Evolutionary conservation across 2,888 invertebrate species (phyloP).

Genomic region (Brachynemurus nebulosus): DNA sequence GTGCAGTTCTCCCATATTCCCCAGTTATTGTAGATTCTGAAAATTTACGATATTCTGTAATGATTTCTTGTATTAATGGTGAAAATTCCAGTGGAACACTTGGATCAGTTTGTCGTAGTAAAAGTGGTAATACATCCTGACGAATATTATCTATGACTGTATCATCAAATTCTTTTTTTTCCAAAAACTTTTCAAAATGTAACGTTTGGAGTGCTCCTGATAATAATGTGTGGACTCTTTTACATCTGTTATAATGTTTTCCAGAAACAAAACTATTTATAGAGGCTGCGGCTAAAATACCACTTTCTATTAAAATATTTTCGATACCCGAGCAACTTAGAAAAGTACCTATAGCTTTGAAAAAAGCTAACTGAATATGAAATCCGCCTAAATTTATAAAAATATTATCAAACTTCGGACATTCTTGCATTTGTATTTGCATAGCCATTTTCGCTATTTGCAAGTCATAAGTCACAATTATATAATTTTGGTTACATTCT

Average conservation of each 20-base stretch:
- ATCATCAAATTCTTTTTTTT: background rate
- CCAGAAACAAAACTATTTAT: background rate
- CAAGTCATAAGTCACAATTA: background rate
- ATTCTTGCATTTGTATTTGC: background rate
- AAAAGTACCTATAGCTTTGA: background rate
- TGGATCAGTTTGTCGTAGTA: too few species aligned
- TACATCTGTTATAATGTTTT: background rate
- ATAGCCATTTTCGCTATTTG: background rate
- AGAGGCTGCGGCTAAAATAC: background rate
- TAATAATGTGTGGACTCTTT: background rate
- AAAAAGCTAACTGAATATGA: background rate
- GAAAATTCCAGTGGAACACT: background rate
- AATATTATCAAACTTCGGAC: background rate
- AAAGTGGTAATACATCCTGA: background rate
- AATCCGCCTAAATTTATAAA: background rate
- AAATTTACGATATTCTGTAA: background rate
- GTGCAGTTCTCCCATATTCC: background rate
- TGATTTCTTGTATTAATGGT: background rate
- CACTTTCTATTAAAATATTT: background rate
- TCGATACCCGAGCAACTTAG: background rate
- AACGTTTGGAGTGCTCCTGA: background rate
- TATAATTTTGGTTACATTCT: background rate
- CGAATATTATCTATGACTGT: background rate
- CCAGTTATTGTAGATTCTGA: background rate
- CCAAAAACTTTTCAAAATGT: background rate